These are phyloP conservation scores for Ambastaia sidthimunki DNA, from an alignment of 2,797 vertebrate species.

Conservation along the genomic window DNA sequence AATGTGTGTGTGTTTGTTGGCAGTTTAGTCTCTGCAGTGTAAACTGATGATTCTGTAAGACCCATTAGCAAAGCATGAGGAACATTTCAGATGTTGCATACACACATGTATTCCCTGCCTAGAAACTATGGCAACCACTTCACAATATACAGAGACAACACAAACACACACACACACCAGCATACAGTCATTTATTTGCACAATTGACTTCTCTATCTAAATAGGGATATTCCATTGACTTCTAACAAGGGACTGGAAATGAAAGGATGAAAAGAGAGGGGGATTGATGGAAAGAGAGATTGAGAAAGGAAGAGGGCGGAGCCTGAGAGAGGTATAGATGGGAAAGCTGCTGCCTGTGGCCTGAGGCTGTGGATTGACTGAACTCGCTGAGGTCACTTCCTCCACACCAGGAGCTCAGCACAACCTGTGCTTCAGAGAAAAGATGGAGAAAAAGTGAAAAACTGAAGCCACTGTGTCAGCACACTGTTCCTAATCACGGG, in stretches of 20 bases:
- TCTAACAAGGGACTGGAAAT: constrained; percentile 18
- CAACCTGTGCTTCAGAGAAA: constrained; percentile 29
- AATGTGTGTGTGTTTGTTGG: no score
- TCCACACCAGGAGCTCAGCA: constrained; percentile 25
- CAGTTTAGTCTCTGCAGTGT: constrained; percentile 12
- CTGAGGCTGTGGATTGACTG: constrained; percentile 32
- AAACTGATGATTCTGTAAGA: constrained; percentile 26
- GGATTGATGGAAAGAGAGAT: constrained; percentile 43
- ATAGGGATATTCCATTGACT: no score
- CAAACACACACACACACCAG: constrained; percentile 23
- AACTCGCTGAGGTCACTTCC: constrained; percentile 34
- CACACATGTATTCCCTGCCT: neutral
- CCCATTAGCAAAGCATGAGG: constrained; percentile 45
- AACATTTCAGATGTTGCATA: no score
- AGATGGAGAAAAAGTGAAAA: constrained; percentile 5
- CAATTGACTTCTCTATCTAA: no score
- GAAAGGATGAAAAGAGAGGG: constrained; percentile 44
- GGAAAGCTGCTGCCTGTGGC: constrained; percentile 27
- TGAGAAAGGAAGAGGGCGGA: constrained; percentile 22
- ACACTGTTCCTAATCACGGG: neutral
- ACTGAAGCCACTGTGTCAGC: constrained; percentile 4
- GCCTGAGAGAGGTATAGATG: constrained; percentile 27
- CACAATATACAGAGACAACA: neutral
- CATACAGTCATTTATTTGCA: no score
- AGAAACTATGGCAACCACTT: neutral